Base-by-base conservation (phyloP, 2,113 vertebrate species). In the Nothobranchius furzeri region DNA sequence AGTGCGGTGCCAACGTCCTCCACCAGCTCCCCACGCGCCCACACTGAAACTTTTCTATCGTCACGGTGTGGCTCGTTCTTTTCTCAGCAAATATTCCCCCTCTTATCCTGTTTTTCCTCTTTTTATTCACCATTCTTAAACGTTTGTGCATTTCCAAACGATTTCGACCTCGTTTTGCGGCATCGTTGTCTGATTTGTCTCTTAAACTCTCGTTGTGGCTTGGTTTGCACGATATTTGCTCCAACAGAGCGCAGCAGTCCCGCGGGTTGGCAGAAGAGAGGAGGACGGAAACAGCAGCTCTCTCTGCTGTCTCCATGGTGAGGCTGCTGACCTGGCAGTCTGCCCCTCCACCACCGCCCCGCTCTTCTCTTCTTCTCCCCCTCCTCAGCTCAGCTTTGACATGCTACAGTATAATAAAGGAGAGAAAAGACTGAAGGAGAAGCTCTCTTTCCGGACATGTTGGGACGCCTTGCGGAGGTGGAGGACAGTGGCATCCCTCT, bases 261-360 rank as follows among this genome's bases (percentile, higher is more conserved):
- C 72, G 64, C 55, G 70, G 67, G 60, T 64, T 80, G 78, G 75
- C 64, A 71, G 58, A 24, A 60, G 59, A 47, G 37, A 45, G 48
- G 58, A 79, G 65, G 74, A 76, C 78, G 69, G 84, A 83, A 85
- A 79, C 81, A 81, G 75, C 61, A 12, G 78, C 64, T 64, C 80
- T 85, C 62, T 62, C 73, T 74, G 81, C 79, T 81, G 90, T 90
- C 88, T 86, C 88, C 87, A 87, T 90, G 88, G 90, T 85, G 90
- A 91, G 53, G 73, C 83, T 88, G 84, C 87, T 89, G 87, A 87
- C 84, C 87, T 89, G 83, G 87, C 83, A 85, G 71, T 66, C 64
- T 64, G 45, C 73, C 30, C 55, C 69, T 37, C 58, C 68, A n/a
- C 57, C 43, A 24, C 50, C 43, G 12, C 55, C 40, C 9, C n/a